Evolutionary conservation across 2,888 invertebrate species (phyloP).

Genomic region (Clivina fossor): DNA sequence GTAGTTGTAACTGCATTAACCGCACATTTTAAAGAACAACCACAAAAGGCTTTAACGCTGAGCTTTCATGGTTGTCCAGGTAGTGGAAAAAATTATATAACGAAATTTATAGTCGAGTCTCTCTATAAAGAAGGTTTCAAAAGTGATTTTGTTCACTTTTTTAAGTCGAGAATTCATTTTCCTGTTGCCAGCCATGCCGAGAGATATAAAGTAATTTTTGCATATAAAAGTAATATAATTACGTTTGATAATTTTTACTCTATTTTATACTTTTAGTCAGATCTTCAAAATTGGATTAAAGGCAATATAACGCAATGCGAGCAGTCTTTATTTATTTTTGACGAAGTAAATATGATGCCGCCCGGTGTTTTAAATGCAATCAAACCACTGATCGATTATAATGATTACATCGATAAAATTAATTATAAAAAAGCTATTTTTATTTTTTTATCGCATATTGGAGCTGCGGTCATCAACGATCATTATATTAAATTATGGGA

Average conservation of each 20-base stretch:
- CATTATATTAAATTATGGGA: slow-evolving; percentile 63
- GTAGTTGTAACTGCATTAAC: slow-evolving; percentile 69
- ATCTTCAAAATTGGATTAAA: slow-evolving; percentile 61
- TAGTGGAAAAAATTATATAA: slow-evolving; percentile 87
- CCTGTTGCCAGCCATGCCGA: slow-evolving; percentile 59
- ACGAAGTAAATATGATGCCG: slow-evolving; percentile 96
- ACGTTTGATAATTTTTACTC: not conserved
- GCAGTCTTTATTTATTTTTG: slow-evolving; percentile 88
- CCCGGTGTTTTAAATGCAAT: slow-evolving; percentile 77
- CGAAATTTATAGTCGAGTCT: slow-evolving; percentile 71
- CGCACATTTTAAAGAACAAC: slow-evolving; percentile 59
- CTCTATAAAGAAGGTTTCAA: slow-evolving; percentile 68
- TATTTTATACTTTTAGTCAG: slow-evolving; percentile 52
- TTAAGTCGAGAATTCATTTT: slow-evolving; percentile 82
- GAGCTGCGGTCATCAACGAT: slow-evolving; percentile 70
- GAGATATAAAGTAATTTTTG: slow-evolving; percentile 55
- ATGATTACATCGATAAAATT: slow-evolving; percentile 67
- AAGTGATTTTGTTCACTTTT: slow-evolving; percentile 80
- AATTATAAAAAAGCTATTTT: slow-evolving; percentile 81
- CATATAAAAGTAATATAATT: not conserved
- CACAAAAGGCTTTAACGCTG: slow-evolving; percentile 80
- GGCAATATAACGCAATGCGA: slow-evolving; percentile 69
- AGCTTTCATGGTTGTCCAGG: slow-evolving; percentile 96
- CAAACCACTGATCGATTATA: slow-evolving; percentile 86
- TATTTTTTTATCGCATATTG: slow-evolving; percentile 89